Evolutionary conservation across 2,113 vertebrate species (phyloP).

Genomic region (Cyprinodon brontotheroides): DNA sequence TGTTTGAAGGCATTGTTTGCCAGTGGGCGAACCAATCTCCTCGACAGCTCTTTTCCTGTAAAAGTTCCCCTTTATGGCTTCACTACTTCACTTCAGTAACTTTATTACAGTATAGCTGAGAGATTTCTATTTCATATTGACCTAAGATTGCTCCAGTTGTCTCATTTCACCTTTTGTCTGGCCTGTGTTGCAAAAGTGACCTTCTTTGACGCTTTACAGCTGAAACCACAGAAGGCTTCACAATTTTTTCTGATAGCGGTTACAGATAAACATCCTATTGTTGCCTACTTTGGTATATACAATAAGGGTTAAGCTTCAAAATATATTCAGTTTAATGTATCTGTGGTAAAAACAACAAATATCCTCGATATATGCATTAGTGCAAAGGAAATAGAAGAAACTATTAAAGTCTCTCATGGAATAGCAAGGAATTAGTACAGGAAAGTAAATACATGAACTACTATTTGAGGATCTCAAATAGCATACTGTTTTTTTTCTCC

Average conservation of each 20-base stretch:
- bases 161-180: slow-evolving; percentile 95
- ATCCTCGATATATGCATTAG: not conserved
- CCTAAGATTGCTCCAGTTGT: slow-evolving; percentile 97
- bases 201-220: slow-evolving; percentile 90
- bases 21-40: slow-evolving; percentile 81
- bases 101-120: slow-evolving; percentile 95
- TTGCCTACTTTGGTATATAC: slow-evolving; percentile 76
- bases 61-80: slow-evolving; percentile 88
- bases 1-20: slow-evolving; percentile 57
- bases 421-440: slow-evolving; percentile 1
- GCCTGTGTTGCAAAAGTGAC: slow-evolving; percentile 92
- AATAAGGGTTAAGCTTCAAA: slow-evolving; percentile 82
- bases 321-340: slow-evolving; percentile 77
- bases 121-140: slow-evolving; percentile 98
- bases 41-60: slow-evolving; percentile 85
- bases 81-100: slow-evolving; percentile 93
- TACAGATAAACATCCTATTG: slow-evolving; percentile 77
- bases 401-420: slow-evolving; percentile 5
- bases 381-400: slow-evolving; percentile 1
- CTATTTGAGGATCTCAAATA: no score
- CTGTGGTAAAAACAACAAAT: slow-evolving; percentile 21
- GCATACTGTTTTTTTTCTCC: no score
- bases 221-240: slow-evolving; percentile 87
- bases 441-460: not conserved
- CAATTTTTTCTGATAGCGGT: slow-evolving; percentile 68